Percentiles rank a stretch among this genome's conserved stretches.
These are phyloP conservation scores for Cataglyphis rosenhaueri DNA, from an alignment of 2,888 invertebrate species.

Conservation along the genomic window DNA sequence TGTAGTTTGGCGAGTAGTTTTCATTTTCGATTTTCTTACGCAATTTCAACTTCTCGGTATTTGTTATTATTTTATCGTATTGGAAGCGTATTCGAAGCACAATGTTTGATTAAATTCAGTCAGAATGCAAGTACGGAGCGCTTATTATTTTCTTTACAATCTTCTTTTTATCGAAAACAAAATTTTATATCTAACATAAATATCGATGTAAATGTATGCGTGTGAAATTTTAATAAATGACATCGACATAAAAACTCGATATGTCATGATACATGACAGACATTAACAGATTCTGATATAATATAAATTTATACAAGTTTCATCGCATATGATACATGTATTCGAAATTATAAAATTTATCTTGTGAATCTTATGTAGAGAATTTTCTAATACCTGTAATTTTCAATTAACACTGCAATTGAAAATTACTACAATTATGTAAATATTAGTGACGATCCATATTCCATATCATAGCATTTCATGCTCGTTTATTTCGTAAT, in stretches of 20 bases:
- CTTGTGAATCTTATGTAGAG: constrained; percentile 8
- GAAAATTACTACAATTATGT: constrained; percentile 75
- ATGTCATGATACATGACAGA: not conserved
- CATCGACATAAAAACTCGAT: not conserved
- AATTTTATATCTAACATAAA: constrained; percentile 1
- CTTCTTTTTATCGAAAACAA: constrained; percentile 1
- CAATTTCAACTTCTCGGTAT: constrained; percentile 23
- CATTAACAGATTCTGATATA: not conserved
- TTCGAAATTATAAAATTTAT: not conserved
- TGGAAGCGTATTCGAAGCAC: constrained; percentile 5
- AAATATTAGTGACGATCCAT: constrained; percentile 71
- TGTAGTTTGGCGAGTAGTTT: constrained; percentile 24
- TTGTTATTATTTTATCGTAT: constrained; percentile 51
- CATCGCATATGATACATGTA: not conserved
- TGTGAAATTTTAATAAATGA: constrained; percentile 22
- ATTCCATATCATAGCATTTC: constrained; percentile 72
- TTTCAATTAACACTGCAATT: constrained; percentile 36
- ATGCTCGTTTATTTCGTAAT: constrained; percentile 78
- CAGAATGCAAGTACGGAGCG: not conserved
- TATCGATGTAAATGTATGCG: constrained; percentile 8
- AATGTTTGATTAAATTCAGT: constrained; percentile 46
- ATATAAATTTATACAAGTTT: not conserved
- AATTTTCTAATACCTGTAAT: constrained; percentile 37
- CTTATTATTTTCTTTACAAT: constrained; percentile 15
- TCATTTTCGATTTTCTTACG: constrained; percentile 44